These are phyloP conservation scores for Hycleus cichorii DNA, from an alignment of 1,140 invertebrate genomes.

Conservation along the genomic window DNA sequence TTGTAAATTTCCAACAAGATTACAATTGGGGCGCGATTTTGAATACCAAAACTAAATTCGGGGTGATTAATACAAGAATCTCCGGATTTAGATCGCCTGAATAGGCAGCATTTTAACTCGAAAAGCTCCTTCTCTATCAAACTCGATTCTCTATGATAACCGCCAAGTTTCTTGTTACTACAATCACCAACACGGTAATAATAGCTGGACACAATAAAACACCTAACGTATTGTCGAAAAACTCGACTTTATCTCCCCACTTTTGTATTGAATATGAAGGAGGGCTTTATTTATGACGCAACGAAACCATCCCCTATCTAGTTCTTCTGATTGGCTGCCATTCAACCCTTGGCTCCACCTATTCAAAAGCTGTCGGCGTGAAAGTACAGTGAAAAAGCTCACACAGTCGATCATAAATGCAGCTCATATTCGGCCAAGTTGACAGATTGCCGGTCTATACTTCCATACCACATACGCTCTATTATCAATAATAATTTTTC, in stretches of 20 bases:
- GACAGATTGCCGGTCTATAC: conserved; percentile 26
- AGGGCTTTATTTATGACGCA: conserved; percentile 30
- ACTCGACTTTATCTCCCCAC: conserved; percentile 15
- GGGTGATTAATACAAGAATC: too few species aligned
- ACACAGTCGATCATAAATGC: conserved; percentile 37
- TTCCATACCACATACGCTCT: background rate
- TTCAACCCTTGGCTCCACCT: conserved; percentile 30
- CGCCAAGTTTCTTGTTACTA: too few species aligned
- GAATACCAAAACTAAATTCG: too few species aligned
- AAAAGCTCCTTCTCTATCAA: too few species aligned
- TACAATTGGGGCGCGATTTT: too few species aligned
- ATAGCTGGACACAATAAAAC: conserved; percentile 17
- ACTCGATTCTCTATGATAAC: too few species aligned
- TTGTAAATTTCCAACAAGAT: too few species aligned
- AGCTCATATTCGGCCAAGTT: conserved; percentile 26
- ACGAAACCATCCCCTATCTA: conserved; percentile 19
- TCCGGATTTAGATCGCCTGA: too few species aligned
- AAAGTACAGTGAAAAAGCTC: conserved; percentile 29
- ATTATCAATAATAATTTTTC: background rate
- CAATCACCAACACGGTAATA: too few species aligned
- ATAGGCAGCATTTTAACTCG: too few species aligned
- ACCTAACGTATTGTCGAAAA: conserved; percentile 13
- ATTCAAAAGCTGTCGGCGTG: conserved; percentile 19
- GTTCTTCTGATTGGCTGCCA: conserved; percentile 25
- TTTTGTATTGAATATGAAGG: conserved; percentile 15